Evolutionary conservation across 2,888 invertebrate species (phyloP).

Genomic region (Thecophora atra): DNA sequence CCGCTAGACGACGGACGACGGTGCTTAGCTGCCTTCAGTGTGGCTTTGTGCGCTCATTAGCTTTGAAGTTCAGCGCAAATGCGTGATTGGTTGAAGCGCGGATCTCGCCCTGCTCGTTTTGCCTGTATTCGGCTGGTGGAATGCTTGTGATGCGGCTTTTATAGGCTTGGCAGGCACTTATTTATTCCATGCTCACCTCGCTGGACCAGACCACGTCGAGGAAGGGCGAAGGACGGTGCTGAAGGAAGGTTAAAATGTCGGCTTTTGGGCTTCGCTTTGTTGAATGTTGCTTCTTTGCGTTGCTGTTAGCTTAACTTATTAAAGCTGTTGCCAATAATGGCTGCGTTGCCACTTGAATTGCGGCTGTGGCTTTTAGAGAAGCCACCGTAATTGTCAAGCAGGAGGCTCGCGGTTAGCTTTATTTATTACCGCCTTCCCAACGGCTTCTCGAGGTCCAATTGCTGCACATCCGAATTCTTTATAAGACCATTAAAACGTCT

Average conservation of each 20-base stretch:
- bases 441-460: conserved; percentile 14
- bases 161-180: not conserved
- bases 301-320: conserved; percentile 36
- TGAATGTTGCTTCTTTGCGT: not conserved
- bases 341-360: conserved; percentile 36
- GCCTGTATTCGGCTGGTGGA: not conserved
- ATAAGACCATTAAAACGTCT: too few species aligned
- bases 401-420: conserved; percentile 14
- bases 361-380: not conserved
- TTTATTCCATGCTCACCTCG: not conserved
- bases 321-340: conserved; percentile 38
- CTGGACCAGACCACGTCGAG: not conserved
- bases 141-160: conserved; percentile 1
- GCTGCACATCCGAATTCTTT: not conserved
- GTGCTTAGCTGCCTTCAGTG: conserved; percentile 8
- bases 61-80: conserved; percentile 63
- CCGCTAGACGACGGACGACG: not conserved
- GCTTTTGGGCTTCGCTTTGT: conserved; percentile 11
- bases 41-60: conserved; percentile 50
- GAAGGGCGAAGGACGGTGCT: too few species aligned
- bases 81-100: conserved; percentile 61
- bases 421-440: conserved; percentile 14
- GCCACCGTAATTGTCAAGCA: conserved; percentile 7
- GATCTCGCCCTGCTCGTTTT: conserved; percentile 33
- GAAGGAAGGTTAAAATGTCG: conserved; percentile 12